A percentile compares a stretch with the other conserved stretches of the same genome.
Conservation (phyloP, 2,888 invertebrate species). For the Zhengitettix transpicula region DNA sequence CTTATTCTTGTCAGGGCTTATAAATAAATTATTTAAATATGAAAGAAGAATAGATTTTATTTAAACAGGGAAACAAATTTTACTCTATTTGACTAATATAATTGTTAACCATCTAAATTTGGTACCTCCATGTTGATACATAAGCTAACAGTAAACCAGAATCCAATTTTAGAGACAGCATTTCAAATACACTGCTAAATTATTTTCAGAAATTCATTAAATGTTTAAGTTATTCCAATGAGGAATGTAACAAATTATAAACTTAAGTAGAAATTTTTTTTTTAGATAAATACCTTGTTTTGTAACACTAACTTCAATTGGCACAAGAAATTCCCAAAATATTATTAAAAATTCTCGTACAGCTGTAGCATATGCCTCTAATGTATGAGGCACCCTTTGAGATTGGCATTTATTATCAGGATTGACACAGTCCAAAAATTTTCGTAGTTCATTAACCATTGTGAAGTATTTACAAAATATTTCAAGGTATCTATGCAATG, state of each 20-base stretch:
- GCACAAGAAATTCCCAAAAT: slow-evolving; percentile 22
- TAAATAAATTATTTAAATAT: too few species aligned
- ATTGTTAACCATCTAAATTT: too few species aligned
- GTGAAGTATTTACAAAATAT: slow-evolving; percentile 20
- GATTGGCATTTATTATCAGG: too few species aligned
- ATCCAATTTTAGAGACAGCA: too few species aligned
- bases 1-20: too few species aligned
- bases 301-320: slow-evolving; percentile 25
- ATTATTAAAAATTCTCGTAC: slow-evolving; percentile 25
- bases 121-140: too few species aligned
- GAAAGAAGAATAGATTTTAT: too few species aligned
- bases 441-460: slow-evolving; percentile 21
- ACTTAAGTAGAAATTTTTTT: neutral
- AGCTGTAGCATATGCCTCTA: slow-evolving; percentile 30
- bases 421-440: slow-evolving; percentile 16
- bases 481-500: slow-evolving; percentile 18
- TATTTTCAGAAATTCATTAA: neutral
- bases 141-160: too few species aligned
- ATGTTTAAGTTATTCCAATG: neutral
- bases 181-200: too few species aligned
- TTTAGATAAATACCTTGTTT: slow-evolving; percentile 20
- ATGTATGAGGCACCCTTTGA: slow-evolving; percentile 21
- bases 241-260: neutral
- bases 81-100: too few species aligned
- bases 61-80: too few species aligned